Evolutionary conservation across 2,113 vertebrate genomes (phyloP).

Genomic region (Marcusenius ussheri): DNA sequence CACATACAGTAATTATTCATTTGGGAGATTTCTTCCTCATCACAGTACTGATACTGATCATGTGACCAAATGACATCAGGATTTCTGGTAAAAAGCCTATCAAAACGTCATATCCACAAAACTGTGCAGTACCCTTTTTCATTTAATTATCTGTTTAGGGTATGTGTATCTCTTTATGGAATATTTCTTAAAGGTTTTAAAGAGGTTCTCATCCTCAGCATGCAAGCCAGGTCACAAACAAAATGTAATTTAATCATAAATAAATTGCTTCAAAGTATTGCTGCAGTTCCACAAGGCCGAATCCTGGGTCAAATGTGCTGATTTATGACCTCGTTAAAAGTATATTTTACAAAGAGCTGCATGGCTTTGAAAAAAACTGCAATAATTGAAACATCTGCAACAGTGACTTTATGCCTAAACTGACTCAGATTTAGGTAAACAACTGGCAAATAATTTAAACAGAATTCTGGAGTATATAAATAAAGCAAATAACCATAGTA

Average conservation of each 20-base stretch:
- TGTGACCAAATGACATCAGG: not conserved
- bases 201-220: not conserved
- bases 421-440: not conserved
- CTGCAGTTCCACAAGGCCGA: not conserved
- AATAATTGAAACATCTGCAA: not conserved
- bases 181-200: not conserved
- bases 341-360: not conserved
- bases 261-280: not conserved
- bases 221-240: not conserved
- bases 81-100: not conserved
- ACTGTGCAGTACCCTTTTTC: not conserved
- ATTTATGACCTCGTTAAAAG: not conserved
- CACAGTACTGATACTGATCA: not conserved
- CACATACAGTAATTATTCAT: not conserved
- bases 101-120: not conserved
- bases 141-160: not conserved
- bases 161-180: not conserved
- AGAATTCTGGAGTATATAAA: slow-evolving; percentile 13
- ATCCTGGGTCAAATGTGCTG: not conserved
- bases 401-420: not conserved
- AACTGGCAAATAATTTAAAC: slow-evolving; percentile 13
- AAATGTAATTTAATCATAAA: not conserved
- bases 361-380: not conserved
- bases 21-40: not conserved
- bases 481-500: slow-evolving; percentile 7